A percentile compares a stretch with the other conserved stretches of the same genome.
phyloP scores from a whole-genome alignment of 2,797 vertebrate species.

The Picus viridis region DNA sequence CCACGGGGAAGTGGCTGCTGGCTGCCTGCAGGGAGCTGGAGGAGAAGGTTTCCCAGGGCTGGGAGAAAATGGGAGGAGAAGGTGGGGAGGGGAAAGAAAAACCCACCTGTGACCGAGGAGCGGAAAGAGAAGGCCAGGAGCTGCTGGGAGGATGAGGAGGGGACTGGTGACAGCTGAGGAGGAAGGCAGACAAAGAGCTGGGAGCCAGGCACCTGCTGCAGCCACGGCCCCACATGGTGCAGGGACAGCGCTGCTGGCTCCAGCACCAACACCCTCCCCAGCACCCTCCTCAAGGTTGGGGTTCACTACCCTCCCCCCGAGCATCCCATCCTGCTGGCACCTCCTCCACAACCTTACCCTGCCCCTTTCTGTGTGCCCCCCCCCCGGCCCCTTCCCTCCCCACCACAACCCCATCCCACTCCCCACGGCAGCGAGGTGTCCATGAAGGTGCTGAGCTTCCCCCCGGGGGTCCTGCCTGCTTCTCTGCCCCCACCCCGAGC shows the following conservation, averaged over 20 bases:
- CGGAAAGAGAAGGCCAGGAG: neutral
- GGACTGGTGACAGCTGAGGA: neutral
- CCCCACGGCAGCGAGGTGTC: neutral
- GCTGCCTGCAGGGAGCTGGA: neutral
- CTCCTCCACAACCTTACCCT: neutral
- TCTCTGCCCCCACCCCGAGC: neutral
- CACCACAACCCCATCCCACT: neutral
- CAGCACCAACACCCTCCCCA: neutral
- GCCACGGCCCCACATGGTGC: neutral
- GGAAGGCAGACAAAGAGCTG: neutral
- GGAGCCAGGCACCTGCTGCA: neutral
- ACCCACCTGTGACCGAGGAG: too few relatives aligned
- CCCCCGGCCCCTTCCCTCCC: too few relatives aligned
- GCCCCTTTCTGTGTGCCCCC: neutral
- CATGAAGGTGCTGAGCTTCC: neutral
- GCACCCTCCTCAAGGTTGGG: neutral
- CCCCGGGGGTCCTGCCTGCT: neutral
- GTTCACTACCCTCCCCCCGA: neutral
- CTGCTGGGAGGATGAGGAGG: neutral
- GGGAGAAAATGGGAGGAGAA: neutral
- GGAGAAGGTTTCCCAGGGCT: neutral
- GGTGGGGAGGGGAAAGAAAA: too few relatives aligned
- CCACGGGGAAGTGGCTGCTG: too few relatives aligned
- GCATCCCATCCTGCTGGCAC: neutral
- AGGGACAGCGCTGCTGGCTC: neutral